Evolutionary conservation across 2,888 invertebrate genomes (phyloP), one percentile per base, ranked within the genome.

Genomic region (Oscheius sp.): DNA sequence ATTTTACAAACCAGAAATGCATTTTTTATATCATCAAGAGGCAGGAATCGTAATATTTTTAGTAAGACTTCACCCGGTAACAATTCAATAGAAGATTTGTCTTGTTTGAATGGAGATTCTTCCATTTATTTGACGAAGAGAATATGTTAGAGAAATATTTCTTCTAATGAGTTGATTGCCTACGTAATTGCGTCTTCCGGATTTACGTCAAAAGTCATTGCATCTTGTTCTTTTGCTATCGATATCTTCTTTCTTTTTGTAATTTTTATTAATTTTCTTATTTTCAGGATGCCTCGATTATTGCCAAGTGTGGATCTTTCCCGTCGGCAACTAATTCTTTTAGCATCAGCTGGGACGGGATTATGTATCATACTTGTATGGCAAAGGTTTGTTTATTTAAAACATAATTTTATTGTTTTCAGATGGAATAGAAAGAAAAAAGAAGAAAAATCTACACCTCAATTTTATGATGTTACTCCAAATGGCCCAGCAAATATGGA

Each of bases 321-420:
- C 35, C 5, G 25, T 25, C 23, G 21, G 12, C 29, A 21, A 21
- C 23, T 56, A 21, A 41, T 43, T 21, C n/a, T 43, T 29, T 43
- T n/a, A 21, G 35, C 69, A 23, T 23, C 69, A 43, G 69, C 43
- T 16, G 69, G 69, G 13, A n/a, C 55, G 18, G 69, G 69, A 55
- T 9, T 69, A 35, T 16, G 55, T 35, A 12, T 69, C 7, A 25
- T 49, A 7, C 41, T 69, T 41, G 21, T 43, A 5, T 68, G 27
- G 56, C 25, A 18, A 53, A 69, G 35, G 69, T 69, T 18, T 16
- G 56, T 25, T 23, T 13, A 2, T 69, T 25, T 23, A 52, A 0
- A 16, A 53, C 16, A 16, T 1, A 16, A 27, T 55, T 53, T n/a
- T 45, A 13, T 3, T 25, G 23, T 21, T 35, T 55, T 29, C 21